Base-by-base conservation (phyloP, 2,797 vertebrate genomes). In the Pipistrellus nathusii region DNA sequence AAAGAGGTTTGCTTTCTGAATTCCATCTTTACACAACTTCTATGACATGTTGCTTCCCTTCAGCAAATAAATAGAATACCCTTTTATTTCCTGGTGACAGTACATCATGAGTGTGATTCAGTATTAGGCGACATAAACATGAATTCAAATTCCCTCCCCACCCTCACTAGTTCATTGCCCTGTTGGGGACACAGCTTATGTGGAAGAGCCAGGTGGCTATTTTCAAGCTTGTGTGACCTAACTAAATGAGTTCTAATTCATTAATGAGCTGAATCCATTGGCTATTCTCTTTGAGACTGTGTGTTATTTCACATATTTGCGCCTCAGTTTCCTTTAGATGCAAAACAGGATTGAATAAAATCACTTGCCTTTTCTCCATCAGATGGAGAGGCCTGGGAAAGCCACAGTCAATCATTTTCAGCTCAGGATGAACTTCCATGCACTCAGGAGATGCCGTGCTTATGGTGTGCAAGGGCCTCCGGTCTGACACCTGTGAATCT, bases 191-290 rank as follows among this genome's bases (percentile, higher is more conserved):
- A 15, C 21, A 53, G 2, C 6, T 73, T 46, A 64, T 64, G 83
- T 35, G 55, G 62, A 77, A 92, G 23, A 88, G 48, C 59, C 59
- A 57, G 35, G 78, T 62, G 85, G 62, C 75, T 81, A 13, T 55
- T 82, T 94, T 88, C 78, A 92, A 88, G 55, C 23, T n/a, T 32
- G 14, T 55, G 59, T 76, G 46, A 86, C 59, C 12, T 69, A 55
- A 84, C 53, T 35, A 86, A 90, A 92, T 53, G 51, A 78, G 13
- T 53, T 72, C 48, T 38, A 85, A 66, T 38, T 89, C 81, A n/a
- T 41, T 38, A 55, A 55, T 71, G 55, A 85, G n/a, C 32, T 11
- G 35, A 64, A 72, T 73, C 35, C 27, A 27, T 44, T 57, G 27
- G 15, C 73, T 44, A 66, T 69, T 86, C 62, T 59, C 88, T 73